These are phyloP conservation scores for Caenorhabditis sp. DNA, from an alignment of 2,888 invertebrate species.

Conservation along the genomic window DNA sequence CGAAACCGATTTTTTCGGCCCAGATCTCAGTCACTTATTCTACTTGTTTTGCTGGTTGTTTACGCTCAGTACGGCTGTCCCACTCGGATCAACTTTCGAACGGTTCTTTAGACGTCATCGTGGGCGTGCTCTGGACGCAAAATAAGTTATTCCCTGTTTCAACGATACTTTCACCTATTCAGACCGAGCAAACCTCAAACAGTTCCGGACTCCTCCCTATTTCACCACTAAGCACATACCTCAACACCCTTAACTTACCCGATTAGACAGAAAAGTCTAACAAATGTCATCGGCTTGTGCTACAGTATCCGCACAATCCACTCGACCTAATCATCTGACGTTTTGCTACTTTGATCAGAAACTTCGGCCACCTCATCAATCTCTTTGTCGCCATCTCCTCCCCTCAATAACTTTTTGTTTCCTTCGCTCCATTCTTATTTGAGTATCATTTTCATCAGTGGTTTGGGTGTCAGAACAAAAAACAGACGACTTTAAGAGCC, in stretches of 20 bases:
- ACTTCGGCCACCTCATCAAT: conserved; percentile 27
- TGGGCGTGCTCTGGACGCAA: conserved; percentile 14
- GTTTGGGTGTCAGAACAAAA: conserved; percentile 2
- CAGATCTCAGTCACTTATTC: not conserved
- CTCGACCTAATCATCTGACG: conserved; percentile 18
- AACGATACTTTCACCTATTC: conserved; percentile 14
- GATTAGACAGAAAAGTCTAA: conserved; percentile 30
- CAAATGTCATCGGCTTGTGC: conserved; percentile 16
- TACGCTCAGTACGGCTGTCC: conserved; percentile 1
- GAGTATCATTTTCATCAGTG: not conserved
- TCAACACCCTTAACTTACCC: conserved; percentile 26
- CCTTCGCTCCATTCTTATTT: conserved; percentile 4
- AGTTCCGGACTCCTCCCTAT: conserved; percentile 18
- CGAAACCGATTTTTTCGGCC: not conserved
- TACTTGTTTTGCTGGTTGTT: conserved; percentile 3
- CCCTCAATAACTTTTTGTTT: not conserved
- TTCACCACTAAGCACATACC: conserved; percentile 8
- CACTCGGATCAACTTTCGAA: conserved; percentile 34
- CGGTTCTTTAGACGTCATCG: conserved; percentile 24
- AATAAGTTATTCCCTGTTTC: not conserved
- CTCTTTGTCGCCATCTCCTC: conserved; percentile 3
- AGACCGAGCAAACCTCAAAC: conserved; percentile 39
- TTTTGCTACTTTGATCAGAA: conserved; percentile 34
- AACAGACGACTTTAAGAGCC: too few species aligned
- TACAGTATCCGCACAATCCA: conserved; percentile 8